Base-by-base conservation (phyloP, 64 coral and sea anemone species). In the Actinia equina region DNA sequence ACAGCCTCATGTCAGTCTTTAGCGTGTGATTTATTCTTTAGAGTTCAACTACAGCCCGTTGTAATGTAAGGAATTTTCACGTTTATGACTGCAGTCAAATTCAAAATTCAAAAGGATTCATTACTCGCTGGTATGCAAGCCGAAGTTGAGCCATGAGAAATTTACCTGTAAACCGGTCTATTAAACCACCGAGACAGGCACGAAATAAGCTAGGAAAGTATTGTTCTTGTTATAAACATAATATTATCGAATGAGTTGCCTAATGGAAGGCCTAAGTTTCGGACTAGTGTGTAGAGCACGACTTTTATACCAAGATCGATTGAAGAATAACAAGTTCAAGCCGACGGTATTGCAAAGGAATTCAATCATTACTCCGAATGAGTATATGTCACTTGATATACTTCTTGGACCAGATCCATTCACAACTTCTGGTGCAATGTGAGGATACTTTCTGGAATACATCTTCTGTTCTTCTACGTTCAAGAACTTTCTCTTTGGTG, bases 301-400 rank as follows among this genome's bases (percentile, higher is more conserved):
- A 71, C 65, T 71, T 27, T 71, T 71, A 27, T 26, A 71, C 22
- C 22, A 71, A 71, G 22, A 26, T 26, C 65, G 65, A 13, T 22
- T 71, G 23, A 26, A 27, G 22, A n/a, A 27, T 71, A 71, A 27
- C 23, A 26, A 27, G 65, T 71, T 71, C 23, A 71, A 27, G 22
- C 65, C 65, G 18, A 83, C 19, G 13, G 55, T 83, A 17, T 49
- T 22, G 46, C 55, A 59, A 59, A 84, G 53, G 14, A 84, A 84
- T 84, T 84, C 52, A 15, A 84, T 56, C 22, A 84, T 11, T 8
- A 30, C 25, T 54, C 42, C 56, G 82, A 84, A 84, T 58, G 53
- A 84, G 53, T 84, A 84, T 55, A 83, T 59, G 46, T 84, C 82
- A 46, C 82, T 84, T 54, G 82, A 52, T 30, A 84, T 6, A 71